phyloP scores from a whole-genome alignment of 2,113 vertebrate genomes.

The Chitala chitala region DNA sequence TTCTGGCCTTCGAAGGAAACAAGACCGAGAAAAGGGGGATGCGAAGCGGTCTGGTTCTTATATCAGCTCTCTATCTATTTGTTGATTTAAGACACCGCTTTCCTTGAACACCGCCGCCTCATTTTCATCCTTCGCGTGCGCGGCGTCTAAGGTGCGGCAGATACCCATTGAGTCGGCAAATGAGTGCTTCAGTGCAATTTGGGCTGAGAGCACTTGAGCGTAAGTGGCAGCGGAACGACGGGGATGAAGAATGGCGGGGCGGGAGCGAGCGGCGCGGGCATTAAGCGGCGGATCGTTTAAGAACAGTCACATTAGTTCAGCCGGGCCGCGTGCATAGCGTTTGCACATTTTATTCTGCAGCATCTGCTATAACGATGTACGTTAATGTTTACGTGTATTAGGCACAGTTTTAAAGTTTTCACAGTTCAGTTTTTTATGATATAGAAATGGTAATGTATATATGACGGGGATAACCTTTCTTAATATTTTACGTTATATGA shows the following conservation, averaged over 20 bases:
- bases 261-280: conserved; percentile 23
- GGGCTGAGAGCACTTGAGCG: conserved; percentile 45
- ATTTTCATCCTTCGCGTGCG: conserved; percentile 22
- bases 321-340: too few species aligned
- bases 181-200: conserved; percentile 46
- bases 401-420: background rate
- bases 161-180: conserved; percentile 42
- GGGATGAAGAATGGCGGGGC: conserved; percentile 25
- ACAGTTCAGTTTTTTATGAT: background rate
- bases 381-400: background rate
- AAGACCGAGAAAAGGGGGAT: background rate
- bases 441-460: background rate
- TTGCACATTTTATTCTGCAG: background rate
- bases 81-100: conserved; percentile 30
- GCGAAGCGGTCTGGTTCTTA: background rate
- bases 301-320: conserved; percentile 26
- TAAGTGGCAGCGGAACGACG: conserved; percentile 33
- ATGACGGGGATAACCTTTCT: conserved; percentile 9
- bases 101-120: conserved; percentile 23
- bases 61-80: conserved; percentile 40
- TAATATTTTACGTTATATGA: background rate
- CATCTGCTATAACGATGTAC: background rate
- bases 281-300: conserved; percentile 41
- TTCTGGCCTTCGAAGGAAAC: conserved; percentile 6
- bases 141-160: conserved; percentile 36